Conservation (phyloP, 2,888 invertebrate species). For the Stenotaenia linearis region DNA sequence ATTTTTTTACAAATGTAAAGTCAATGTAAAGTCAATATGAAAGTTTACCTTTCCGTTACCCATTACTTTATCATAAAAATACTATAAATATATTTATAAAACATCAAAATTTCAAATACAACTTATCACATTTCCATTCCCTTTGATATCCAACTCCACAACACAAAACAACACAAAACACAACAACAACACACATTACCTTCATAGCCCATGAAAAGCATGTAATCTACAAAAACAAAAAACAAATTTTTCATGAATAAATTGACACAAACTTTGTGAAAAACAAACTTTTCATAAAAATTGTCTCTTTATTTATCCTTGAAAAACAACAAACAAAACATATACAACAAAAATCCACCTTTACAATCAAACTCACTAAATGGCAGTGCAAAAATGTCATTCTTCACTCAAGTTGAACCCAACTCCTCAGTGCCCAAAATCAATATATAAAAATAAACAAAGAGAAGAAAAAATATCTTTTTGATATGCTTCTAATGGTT, state of each 20-base stretch:
- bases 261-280: neutral
- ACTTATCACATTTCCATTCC: too few relatives aligned
- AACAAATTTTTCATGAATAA: too few relatives aligned
- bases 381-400: neutral
- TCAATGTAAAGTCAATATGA: too few relatives aligned
- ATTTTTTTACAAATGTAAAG: too few relatives aligned
- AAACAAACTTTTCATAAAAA: neutral
- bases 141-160: too few relatives aligned
- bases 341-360: neutral
- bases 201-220: too few relatives aligned
- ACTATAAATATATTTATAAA: too few relatives aligned
- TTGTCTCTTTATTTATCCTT: neutral
- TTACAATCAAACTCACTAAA: neutral
- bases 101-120: too few relatives aligned
- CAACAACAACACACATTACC: too few relatives aligned
- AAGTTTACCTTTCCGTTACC: too few relatives aligned
- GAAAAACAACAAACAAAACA: neutral
- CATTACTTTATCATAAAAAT: too few relatives aligned
- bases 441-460: neutral
- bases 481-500: neutral
- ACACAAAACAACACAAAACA: too few relatives aligned
- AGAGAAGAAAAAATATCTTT: neutral
- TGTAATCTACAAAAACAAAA: neutral
- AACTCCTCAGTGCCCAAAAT: neutral
- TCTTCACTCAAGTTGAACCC: neutral